Evolutionary conservation across 2,888 invertebrate genomes (phyloP).

Genomic region (Hylaea fasciaria): DNA sequence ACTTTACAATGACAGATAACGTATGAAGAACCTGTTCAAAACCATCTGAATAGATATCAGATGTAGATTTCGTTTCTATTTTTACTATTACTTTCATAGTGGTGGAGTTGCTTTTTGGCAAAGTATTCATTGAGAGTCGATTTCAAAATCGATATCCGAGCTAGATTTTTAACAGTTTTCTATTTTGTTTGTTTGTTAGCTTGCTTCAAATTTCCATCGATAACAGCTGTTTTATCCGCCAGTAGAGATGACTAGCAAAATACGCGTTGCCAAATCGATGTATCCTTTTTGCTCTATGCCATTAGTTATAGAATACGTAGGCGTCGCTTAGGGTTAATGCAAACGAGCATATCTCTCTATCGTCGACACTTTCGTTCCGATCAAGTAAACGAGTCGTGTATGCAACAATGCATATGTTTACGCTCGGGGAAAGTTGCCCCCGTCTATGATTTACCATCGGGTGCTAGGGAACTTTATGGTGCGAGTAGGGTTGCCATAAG

Average conservation of each 20-base stretch:
- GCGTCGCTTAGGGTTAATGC: background rate
- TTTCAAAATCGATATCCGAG: no score
- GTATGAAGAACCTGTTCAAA: constrained; percentile 6
- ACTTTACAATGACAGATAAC: constrained; percentile 9
- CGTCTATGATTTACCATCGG: constrained; percentile 30
- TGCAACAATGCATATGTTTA: constrained; percentile 37
- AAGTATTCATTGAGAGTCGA: no score
- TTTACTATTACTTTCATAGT: background rate
- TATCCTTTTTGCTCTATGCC: background rate
- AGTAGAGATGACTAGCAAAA: no score
- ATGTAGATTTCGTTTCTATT: background rate
- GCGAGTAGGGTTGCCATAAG: no score
- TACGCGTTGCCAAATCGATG: no score
- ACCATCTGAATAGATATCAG: background rate
- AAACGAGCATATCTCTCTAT: constrained; percentile 7
- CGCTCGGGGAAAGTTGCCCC: constrained; percentile 33
- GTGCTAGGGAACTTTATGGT: constrained; percentile 6
- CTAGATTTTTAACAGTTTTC: no score
- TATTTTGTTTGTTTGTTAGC: background rate
- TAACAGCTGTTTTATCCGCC: no score
- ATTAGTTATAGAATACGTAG: no score
- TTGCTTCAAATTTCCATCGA: background rate
- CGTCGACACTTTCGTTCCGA: constrained; percentile 37
- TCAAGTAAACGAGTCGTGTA: constrained; percentile 34
- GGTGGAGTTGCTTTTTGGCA: background rate